Evolutionary conservation across 1,140 invertebrate species (phyloP).

Genomic region (Alviniconcha marisindica): DNA sequence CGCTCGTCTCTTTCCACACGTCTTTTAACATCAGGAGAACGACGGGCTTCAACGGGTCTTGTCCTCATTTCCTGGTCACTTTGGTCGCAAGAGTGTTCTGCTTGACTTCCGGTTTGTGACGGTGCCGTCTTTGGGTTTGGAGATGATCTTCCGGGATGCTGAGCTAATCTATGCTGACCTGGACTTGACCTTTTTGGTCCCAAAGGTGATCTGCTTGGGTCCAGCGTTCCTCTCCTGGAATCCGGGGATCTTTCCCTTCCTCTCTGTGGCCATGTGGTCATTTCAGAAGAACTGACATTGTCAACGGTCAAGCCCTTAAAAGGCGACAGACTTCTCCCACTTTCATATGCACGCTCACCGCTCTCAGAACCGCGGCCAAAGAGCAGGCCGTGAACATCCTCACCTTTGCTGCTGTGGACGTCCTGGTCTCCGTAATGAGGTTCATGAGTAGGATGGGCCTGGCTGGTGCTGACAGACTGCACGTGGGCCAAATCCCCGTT

Average conservation of each 20-base stretch:
- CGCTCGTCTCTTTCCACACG: background rate
- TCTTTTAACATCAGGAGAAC: background rate
- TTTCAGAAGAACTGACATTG: too few relatives aligned
- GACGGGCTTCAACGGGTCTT: background rate
- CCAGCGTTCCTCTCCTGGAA: background rate
- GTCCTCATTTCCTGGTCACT: background rate
- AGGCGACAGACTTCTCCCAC: too few relatives aligned
- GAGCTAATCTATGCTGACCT: background rate
- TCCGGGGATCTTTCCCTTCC: background rate
- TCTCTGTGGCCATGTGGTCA: background rate
- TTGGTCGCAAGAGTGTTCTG: too few relatives aligned
- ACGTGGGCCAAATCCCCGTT: too few relatives aligned
- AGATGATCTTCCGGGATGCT: background rate
- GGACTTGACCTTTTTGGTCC: background rate
- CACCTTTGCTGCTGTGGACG: too few relatives aligned
- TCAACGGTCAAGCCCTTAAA: too few relatives aligned
- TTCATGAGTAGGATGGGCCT: too few relatives aligned
- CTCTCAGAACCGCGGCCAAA: too few relatives aligned
- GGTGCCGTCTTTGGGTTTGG: background rate
- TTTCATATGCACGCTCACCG: too few relatives aligned
- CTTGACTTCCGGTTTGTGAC: background rate
- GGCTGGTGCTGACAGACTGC: too few relatives aligned
- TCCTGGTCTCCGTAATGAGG: too few relatives aligned
- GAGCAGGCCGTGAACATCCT: too few relatives aligned
- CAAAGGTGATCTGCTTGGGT: background rate